Conservation (phyloP, 2,113 vertebrate genomes). For the Hippocampus mohnikei region DNA sequence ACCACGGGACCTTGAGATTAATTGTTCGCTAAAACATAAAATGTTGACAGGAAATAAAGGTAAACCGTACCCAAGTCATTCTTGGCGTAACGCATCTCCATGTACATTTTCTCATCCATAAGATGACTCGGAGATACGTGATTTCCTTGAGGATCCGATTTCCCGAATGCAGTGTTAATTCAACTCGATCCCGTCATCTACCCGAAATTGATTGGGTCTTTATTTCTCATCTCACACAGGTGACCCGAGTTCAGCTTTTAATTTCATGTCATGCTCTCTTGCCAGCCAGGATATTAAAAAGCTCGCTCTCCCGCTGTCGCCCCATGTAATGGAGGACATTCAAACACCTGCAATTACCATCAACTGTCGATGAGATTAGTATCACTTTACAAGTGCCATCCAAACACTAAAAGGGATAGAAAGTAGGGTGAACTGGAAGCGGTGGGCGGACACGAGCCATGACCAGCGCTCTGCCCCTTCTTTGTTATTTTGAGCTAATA, state of each 20-base stretch:
- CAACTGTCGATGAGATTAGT: conserved; percentile 50
- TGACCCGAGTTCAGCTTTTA: conserved; percentile 29
- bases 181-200: background rate
- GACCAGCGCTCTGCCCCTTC: conserved; percentile 27
- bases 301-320: conserved; percentile 18
- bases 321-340: conserved; percentile 53
- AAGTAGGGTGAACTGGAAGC: background rate
- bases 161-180: conserved; percentile 14
- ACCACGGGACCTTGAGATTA: too few species aligned
- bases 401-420: background rate
- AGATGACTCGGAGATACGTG: conserved; percentile 1
- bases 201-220: conserved; percentile 17
- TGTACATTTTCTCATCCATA: too few species aligned
- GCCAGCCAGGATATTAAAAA: conserved; percentile 41
- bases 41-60: too few species aligned
- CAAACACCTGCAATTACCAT: conserved; percentile 56
- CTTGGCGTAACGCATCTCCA: too few species aligned
- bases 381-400: conserved; percentile 40
- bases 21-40: too few species aligned
- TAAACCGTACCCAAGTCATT: too few species aligned
- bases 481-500: conserved; percentile 43
- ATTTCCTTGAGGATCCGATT: conserved; percentile 1
- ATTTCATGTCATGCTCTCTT: conserved; percentile 35
- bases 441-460: background rate
- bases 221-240: background rate